Conservation (phyloP, 2,888 invertebrate genomes). For the Platycheirus albimanus region DNA sequence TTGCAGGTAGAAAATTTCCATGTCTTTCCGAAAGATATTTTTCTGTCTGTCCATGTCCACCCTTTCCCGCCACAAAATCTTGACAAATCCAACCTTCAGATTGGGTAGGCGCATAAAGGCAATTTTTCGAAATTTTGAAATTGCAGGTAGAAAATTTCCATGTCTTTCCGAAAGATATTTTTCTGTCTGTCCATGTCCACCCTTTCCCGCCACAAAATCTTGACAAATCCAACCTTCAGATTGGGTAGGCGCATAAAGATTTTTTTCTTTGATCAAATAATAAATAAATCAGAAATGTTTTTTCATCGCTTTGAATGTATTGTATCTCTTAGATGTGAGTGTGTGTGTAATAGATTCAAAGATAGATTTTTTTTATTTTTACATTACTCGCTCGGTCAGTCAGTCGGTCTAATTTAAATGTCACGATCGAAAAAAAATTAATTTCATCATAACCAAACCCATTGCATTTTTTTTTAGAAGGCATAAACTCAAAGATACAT, state of each 20-base stretch:
- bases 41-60: slow-evolving; percentile 6
- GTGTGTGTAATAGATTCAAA: background rate
- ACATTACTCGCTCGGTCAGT: slow-evolving; percentile 23
- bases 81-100: slow-evolving; percentile 45
- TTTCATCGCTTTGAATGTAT: background rate
- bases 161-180: background rate
- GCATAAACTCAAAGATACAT: slow-evolving; percentile 26
- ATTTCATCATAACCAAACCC: slow-evolving; percentile 53
- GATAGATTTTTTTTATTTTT: slow-evolving; percentile 1
- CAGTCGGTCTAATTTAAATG: slow-evolving; percentile 67
- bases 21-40: background rate
- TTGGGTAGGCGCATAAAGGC: background rate
- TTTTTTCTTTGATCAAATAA: slow-evolving; percentile 40
- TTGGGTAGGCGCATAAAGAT: slow-evolving; percentile 2
- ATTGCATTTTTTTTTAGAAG: slow-evolving; percentile 23
- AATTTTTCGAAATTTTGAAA: too few species aligned
- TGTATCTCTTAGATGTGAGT: background rate
- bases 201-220: slow-evolving; percentile 26
- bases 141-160: too few species aligned
- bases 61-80: slow-evolving; percentile 26
- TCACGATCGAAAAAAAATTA: slow-evolving; percentile 67
- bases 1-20: slow-evolving; percentile 42
- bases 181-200: background rate
- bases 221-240: slow-evolving; percentile 45
- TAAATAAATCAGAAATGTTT: slow-evolving; percentile 25